Base-by-base conservation (phyloP, 2,888 invertebrate species). In the Monoplex corrugatus region DNA sequence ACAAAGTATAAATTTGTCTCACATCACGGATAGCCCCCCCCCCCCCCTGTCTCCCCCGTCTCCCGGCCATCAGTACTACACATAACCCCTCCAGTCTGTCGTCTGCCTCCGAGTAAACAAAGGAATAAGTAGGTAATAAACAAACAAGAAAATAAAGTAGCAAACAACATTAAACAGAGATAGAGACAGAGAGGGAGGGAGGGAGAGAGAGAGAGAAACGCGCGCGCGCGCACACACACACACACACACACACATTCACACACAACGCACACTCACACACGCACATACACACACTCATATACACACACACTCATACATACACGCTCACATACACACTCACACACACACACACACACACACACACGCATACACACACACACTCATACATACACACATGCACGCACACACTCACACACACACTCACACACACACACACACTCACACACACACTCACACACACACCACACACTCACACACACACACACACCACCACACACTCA, bases 361-460 rank as follows among this genome's bases (percentile, higher is more conserved):
- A 19, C 75, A 75, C 75, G 38, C 75, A 75, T 38, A 10, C 75
- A 75, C 75, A 38, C 75, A 75, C 75, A 38, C 75, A 75, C 75
- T n/a, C n/a, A n/a, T n/a, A n/a, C n/a, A n/a, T n/a, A n/a, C n/a
- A n/a, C n/a, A n/a, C n/a, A n/a, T n/a, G n/a, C n/a, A n/a, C n/a
- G n/a, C n/a, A n/a, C n/a, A n/a, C n/a, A n/a, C n/a, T n/a, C 19
- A 72, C 75, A 75, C 75, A 75, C 75, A 75, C 75, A 75, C 38
- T 23, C 57, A 57, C 57, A 57, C 57, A 57, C 57, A 38, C 35
- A 75, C 75, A 75, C 75, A 35, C 75, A 75, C 75, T 38, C 75
- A 75, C 35, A 35, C 75, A 75, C 75, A 19, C 75, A 75, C 75
- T 13, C 75, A 75, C 75, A 10, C 75, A 75, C 75, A 38, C 75